phyloP scores from a whole-genome alignment of 2,797 vertebrate genomes.

The Peromyscus melanophrys region DNA sequence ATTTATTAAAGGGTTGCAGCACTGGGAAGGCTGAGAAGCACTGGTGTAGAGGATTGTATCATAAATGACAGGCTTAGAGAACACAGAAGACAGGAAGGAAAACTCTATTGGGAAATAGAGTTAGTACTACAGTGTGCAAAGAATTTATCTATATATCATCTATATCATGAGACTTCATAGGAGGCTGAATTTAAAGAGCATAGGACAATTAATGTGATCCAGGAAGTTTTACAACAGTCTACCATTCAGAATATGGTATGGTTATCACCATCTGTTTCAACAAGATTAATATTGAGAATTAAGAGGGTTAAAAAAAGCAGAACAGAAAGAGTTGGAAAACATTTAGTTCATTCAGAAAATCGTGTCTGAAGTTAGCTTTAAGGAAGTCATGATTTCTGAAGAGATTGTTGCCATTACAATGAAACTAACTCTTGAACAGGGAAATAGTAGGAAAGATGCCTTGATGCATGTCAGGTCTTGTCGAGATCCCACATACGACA shows the following conservation, averaged over 20 bases:
- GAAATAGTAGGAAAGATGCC: not conserved
- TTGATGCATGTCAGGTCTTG: too few species aligned
- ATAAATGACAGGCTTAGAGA: not conserved
- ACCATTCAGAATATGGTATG: not conserved
- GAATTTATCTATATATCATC: not conserved
- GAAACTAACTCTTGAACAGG: not conserved
- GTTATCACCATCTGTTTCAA: not conserved
- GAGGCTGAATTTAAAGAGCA: not conserved
- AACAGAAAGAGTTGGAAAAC: not conserved
- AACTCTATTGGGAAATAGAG: not conserved
- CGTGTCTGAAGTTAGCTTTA: too few species aligned
- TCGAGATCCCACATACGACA: not conserved
- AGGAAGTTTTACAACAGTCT: not conserved
- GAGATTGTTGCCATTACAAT: not conserved
- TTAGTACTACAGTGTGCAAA: not conserved
- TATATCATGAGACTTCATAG: not conserved
- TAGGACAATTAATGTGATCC: not conserved
- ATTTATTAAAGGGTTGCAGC: not conserved
- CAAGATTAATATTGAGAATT: not conserved
- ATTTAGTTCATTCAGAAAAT: not conserved
- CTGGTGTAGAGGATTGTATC: too few species aligned
- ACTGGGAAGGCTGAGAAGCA: not conserved
- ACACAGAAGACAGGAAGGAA: not conserved
- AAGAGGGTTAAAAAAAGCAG: not conserved
- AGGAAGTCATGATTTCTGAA: not conserved